phyloP scores from a whole-genome alignment of 1,140 invertebrate species.

The Bombus sylvicola region DNA sequence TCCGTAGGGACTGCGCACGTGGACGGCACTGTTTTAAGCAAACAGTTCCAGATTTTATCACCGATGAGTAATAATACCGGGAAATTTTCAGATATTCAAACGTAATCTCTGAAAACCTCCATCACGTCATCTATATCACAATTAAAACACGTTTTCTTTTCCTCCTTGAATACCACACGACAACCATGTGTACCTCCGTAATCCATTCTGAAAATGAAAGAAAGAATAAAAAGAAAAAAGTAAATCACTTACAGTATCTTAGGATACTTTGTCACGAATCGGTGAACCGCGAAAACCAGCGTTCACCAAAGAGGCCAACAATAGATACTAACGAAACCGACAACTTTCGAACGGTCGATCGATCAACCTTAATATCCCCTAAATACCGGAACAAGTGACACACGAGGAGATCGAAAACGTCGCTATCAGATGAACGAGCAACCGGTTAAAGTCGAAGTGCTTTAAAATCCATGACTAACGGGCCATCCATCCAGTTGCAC shows the following conservation, averaged over 20 bases:
- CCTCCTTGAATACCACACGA: too few relatives aligned
- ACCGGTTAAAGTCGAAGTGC: not conserved
- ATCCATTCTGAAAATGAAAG: not conserved
- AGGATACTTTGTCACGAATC: not conserved
- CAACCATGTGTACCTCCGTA: not conserved
- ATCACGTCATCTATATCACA: conserved; percentile 1
- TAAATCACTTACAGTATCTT: not conserved
- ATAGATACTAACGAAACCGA: conserved; percentile 42
- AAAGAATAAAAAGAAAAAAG: not conserved
- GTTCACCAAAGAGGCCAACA: not conserved
- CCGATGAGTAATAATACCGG: conserved; percentile 22
- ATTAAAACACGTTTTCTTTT: not conserved
- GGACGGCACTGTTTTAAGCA: not conserved
- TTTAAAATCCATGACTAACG: conserved; percentile 29
- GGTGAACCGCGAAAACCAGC: conserved; percentile 33
- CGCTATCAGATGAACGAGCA: not conserved
- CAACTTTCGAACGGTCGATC: conserved; percentile 20
- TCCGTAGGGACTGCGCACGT: not conserved
- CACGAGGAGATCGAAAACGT: not conserved
- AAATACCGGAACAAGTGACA: conserved; percentile 31
- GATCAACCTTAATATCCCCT: conserved; percentile 36
- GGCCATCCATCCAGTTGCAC: not conserved
- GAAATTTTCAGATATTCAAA: conserved; percentile 4
- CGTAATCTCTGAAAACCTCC: not conserved
- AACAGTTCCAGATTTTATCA: conserved; percentile 15